Conservation (phyloP, 2,797 vertebrate genomes). For the Anolis apletophallus region DNA sequence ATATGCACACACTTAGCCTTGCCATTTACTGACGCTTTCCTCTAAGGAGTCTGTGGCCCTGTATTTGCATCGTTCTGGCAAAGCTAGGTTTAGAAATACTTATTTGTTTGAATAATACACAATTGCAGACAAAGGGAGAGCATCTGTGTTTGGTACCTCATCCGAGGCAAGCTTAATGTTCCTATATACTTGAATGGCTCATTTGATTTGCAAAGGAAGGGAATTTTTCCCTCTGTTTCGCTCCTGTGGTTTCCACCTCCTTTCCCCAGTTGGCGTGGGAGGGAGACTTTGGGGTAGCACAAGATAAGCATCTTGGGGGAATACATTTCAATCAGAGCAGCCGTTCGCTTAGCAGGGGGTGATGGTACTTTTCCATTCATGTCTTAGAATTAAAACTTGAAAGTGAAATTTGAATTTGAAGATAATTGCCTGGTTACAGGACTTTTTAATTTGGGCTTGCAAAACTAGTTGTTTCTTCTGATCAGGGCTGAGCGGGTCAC, state of each 20-base stretch:
- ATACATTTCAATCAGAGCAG: constrained; percentile 40
- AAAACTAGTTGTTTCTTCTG: constrained; percentile 33
- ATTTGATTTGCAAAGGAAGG: constrained; percentile 40
- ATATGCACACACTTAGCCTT: not conserved
- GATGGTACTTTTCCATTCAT: constrained; percentile 49
- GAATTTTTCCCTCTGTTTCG: constrained; percentile 6
- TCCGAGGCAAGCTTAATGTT: constrained; percentile 25
- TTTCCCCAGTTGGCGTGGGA: constrained; percentile 1
- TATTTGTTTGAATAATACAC: not conserved
- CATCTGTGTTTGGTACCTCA: constrained; percentile 30
- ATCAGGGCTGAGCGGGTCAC: not conserved
- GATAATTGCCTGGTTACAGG: constrained; percentile 71
- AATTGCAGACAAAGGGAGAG: not conserved
- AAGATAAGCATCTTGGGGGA: constrained; percentile 19
- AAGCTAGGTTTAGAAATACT: no score
- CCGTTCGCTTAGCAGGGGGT: constrained; percentile 26
- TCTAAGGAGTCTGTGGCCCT: not conserved
- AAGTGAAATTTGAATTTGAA: constrained; percentile 73
- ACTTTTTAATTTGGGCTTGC: constrained; percentile 46
- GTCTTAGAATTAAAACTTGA: constrained; percentile 72
- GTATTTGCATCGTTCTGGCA: not conserved
- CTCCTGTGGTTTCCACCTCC: not conserved
- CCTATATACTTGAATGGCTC: not conserved
- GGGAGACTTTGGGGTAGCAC: constrained; percentile 29
- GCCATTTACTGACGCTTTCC: no score